Evolutionary conservation across 2,888 invertebrate genomes (phyloP), one percentile per base, ranked within the genome.

Genomic region (Muschampia plurimacula): DNA sequence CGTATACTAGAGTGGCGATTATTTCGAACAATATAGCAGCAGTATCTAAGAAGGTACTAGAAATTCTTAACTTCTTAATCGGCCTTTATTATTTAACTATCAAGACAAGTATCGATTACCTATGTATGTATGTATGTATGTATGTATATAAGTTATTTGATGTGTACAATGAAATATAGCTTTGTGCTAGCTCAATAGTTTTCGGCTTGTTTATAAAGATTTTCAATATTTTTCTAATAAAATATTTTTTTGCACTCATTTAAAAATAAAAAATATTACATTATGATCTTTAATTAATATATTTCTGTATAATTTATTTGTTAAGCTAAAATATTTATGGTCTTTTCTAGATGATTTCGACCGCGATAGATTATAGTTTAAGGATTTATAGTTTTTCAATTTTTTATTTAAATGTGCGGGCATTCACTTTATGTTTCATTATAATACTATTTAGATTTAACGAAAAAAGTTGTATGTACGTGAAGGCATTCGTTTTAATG

Each of bases 221-320:
- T 57, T 41, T 69, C 44, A 55, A 64, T 64, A 69, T 69, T 55
- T 69, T 69, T 64, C 36, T 64, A 64, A 9, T 46, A 7, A 55
- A 55, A 22, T 22, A 2, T 22, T 55, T 52, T 63, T 22, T 64
- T 55, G 69, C 62, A 69, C 55, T 64, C 55, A 64, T 69, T 64
- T 55, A 22, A 13, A 64, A 64, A 32, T 49, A 32, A 32, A 12
- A 10, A 32, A 59, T 59, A 10, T 32, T 12, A 59, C 4, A 1
- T 12, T 22, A 22, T 1, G 5, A 22, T 57, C 2, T 22, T 41
- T 39, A 39, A 67, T 67, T 39, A 55, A 41, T 4, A 41, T 49
- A 39, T 57, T 57, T 67, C 44, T 67, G 44, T 44, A 67, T 59
- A 32, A n/a, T 49, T 49, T 49, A 49, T 67, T 67, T 67, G 15